Evolutionary conservation across 2,113 vertebrate species (phyloP), one percentile per base, ranked within the genome.

Genomic region (Tyto alba): DNA sequence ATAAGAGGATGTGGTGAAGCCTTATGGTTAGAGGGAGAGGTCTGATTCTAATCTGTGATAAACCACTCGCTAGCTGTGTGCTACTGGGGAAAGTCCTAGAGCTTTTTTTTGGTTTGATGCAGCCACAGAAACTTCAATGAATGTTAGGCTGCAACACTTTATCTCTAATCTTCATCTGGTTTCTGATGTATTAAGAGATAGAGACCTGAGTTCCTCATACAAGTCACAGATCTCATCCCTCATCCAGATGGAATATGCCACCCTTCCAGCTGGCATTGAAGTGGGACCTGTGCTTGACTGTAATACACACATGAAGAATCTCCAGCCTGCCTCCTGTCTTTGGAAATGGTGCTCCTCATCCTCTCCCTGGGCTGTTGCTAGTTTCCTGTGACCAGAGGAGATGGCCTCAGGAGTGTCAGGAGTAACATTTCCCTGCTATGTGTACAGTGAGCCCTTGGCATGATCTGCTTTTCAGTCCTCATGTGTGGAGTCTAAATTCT

Each of bases 21-120:
- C 34, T 90, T 90, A 87, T 90, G 80, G 90, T 92, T 91, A 91
- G 66, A 89, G 38, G 32, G 40, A 93, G 50, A 90, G 10, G 40
- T 88, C 90, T 94, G 90, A 97, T 92, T 89, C 53, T 85, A 92
- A 94, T 87, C 84, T 75, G 26, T 76, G 62, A 95, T 66, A 92
- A 95, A 93, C 73, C 62, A 56, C 60, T 87, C 4, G 0, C 29
- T 81, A 0, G 0, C 15, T 89, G 29, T 57, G 10, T 74, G 66
- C 59, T 86, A 62, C 66, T 2, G 2, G 57, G 77, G 85, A 73
- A 96, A 86, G 48, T 40, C 48, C 29, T 60, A 69, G 50, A 59
- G 14, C 3, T 52, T 38, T 47, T 47, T 47, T 23, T 40, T 30
- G 5, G 5, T 43, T 88, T 83, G 29, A 9, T 53, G 18, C 21